Evolutionary conservation across 2,888 invertebrate species (phyloP).

Genomic region (Coleophora flavipennella): DNA sequence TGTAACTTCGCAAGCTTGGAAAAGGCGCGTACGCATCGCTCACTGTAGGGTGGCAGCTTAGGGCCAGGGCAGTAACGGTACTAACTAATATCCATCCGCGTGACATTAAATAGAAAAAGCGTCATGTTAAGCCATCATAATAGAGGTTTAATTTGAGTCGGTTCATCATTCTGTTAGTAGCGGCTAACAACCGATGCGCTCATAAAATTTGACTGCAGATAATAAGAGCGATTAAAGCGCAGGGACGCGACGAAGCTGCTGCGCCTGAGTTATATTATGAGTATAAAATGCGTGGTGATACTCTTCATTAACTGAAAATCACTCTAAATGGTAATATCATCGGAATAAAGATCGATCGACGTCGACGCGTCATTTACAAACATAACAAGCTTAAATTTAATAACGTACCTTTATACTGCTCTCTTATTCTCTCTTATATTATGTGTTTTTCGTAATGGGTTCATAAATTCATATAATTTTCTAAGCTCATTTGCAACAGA

Average conservation of each 20-base stretch:
- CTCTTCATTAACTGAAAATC: slow-evolving; percentile 64
- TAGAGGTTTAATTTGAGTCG: slow-evolving; percentile 53
- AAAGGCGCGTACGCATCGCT: background rate
- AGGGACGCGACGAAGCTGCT: slow-evolving; percentile 32
- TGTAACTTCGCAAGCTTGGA: too few species aligned
- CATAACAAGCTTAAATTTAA: slow-evolving; percentile 57
- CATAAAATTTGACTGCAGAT: slow-evolving; percentile 70
- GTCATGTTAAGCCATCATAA: slow-evolving; percentile 45
- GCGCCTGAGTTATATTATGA: slow-evolving; percentile 21
- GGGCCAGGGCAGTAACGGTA: slow-evolving; percentile 37
- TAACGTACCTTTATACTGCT: slow-evolving; percentile 42
- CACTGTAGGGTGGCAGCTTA: slow-evolving; percentile 20
- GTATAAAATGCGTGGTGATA: slow-evolving; percentile 37
- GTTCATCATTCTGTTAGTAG: slow-evolving; percentile 56
- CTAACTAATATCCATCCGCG: slow-evolving; percentile 31
- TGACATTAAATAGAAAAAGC: slow-evolving; percentile 43
- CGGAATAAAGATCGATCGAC: slow-evolving; percentile 38
- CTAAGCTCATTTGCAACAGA: background rate
- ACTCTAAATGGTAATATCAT: slow-evolving; percentile 60
- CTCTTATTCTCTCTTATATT: slow-evolving; percentile 18
- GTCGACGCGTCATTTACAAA: slow-evolving; percentile 28
- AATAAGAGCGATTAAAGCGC: slow-evolving; percentile 61
- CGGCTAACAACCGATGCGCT: slow-evolving; percentile 58
- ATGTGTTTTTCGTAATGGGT: slow-evolving; percentile 42
- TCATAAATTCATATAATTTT: slow-evolving; percentile 37